A percentile compares a stretch with the other conserved stretches of the same genome.
phyloP scores from a whole-genome alignment of 2,888 invertebrate genomes.

The Conchocele bisecta region DNA sequence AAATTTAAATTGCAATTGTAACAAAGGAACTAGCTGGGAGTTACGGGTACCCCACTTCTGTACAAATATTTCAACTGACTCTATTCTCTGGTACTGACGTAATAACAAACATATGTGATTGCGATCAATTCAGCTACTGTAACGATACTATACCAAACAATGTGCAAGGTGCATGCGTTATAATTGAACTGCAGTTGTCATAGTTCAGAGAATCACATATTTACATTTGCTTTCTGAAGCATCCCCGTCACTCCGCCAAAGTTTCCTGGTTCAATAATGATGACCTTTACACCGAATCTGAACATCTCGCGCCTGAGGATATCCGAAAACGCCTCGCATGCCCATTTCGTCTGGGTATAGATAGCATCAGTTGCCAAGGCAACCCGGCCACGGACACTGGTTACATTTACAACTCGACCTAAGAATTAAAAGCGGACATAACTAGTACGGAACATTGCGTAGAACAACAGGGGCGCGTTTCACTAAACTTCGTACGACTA shows the following conservation, averaged over 20 bases:
- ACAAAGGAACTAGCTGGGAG: too few species aligned
- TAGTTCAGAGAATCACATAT: too few species aligned
- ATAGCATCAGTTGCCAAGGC: conserved; percentile 50
- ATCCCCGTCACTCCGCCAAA: conserved; percentile 53
- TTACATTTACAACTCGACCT: conserved; percentile 81
- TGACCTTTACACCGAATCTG: conserved; percentile 63
- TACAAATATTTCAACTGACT: too few species aligned
- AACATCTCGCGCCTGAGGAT: conserved; percentile 62
- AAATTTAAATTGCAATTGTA: background rate
- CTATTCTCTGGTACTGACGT: too few species aligned
- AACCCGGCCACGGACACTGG: conserved; percentile 79
- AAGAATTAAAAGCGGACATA: background rate
- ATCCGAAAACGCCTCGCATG: conserved; percentile 64
- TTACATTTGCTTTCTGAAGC: conserved; percentile 33
- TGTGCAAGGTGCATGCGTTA: too few species aligned
- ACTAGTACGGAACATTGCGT: too few species aligned
- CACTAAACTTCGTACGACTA: too few species aligned
- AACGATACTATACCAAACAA: background rate
- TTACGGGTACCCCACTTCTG: too few species aligned
- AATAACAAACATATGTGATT: too few species aligned
- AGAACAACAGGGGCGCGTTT: too few species aligned
- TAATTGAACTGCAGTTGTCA: too few species aligned
- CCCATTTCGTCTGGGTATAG: conserved; percentile 63
- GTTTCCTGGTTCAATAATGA: conserved; percentile 64
- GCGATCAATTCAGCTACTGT: background rate